Evolutionary conservation across 2,888 invertebrate species (phyloP).

Genomic region (Terebella lapidaria): DNA sequence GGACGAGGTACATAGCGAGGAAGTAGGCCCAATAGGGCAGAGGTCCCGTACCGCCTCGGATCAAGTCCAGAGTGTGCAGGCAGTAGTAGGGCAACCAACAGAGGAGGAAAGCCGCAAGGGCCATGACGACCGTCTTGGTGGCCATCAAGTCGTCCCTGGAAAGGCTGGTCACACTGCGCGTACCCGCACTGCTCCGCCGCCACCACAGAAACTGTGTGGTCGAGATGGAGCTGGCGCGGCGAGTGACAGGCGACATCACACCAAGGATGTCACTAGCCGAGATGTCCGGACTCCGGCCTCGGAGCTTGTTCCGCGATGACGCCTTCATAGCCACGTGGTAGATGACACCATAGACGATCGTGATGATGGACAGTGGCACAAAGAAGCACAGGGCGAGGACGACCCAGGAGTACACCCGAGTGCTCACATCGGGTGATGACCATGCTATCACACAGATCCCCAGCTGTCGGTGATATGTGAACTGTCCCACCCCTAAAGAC

Average conservation of each 20-base stretch:
- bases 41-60: slow-evolving; percentile 18
- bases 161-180: slow-evolving; percentile 49
- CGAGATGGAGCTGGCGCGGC: neutral
- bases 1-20: slow-evolving; percentile 56
- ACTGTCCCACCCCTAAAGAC: slow-evolving; percentile 39
- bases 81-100: slow-evolving; percentile 60
- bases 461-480: slow-evolving; percentile 36
- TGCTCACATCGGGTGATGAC: slow-evolving; percentile 28
- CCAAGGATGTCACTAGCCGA: neutral
- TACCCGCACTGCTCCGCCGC: neutral
- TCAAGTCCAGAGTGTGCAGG: slow-evolving; percentile 28
- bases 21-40: slow-evolving; percentile 38
- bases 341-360: slow-evolving; percentile 63
- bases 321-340: neutral
- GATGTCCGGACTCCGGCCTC: neutral
- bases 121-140: slow-evolving; percentile 76
- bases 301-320: neutral
- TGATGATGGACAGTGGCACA: slow-evolving; percentile 59
- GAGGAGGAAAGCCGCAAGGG: slow-evolving; percentile 65
- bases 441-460: slow-evolving; percentile 41
- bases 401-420: slow-evolving; percentile 49
- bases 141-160: slow-evolving; percentile 84
- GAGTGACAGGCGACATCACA: neutral
- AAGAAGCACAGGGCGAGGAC: slow-evolving; percentile 55
- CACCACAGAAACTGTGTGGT: neutral